Percentiles rank a stretch among this genome's conserved stretches.
Conservation (phyloP, 2,113 vertebrate genomes). For the Paraplagusia blochii region DNA sequence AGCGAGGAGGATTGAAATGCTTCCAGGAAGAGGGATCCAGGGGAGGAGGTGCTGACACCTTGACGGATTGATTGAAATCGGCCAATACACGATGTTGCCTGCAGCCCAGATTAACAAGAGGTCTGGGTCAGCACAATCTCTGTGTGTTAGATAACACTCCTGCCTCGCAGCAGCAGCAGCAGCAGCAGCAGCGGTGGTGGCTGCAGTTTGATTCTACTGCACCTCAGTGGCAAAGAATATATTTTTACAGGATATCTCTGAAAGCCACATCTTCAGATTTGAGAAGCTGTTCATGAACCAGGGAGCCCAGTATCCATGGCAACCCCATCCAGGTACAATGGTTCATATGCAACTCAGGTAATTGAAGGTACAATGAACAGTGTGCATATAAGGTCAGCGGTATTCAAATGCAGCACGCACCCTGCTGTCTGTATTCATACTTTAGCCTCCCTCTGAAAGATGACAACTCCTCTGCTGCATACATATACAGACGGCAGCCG, state of each 20-base stretch:
- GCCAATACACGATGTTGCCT: conserved; percentile 50
- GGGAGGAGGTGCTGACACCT: conserved; percentile 51
- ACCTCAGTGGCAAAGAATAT: conserved; percentile 25
- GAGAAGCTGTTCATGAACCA: conserved; percentile 27
- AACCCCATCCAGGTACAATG: conserved; percentile 63
- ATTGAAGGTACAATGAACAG: conserved; percentile 51
- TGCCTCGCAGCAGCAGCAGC: conserved; percentile 36
- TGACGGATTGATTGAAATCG: conserved; percentile 70
- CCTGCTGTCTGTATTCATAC: conserved; percentile 14
- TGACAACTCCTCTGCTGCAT: conserved; percentile 6
- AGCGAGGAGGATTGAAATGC: conserved; percentile 14
- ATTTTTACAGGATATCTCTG: conserved; percentile 38
- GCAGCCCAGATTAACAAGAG: conserved; percentile 63
- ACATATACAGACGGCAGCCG: background rate
- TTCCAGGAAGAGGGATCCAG: conserved; percentile 27
- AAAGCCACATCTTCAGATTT: conserved; percentile 42
- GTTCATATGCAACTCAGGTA: conserved; percentile 65
- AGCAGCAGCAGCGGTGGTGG: background rate
- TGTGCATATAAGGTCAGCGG: conserved; percentile 57
- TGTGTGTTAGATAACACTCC: conserved; percentile 50
- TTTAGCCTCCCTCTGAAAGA: conserved; percentile 13
- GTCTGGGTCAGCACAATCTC: conserved; percentile 67
- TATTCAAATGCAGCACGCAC: conserved; percentile 53
- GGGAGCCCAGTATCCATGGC: conserved; percentile 66
- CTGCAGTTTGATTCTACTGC: conserved; percentile 40